These are phyloP conservation scores for Palloptera scutellata DNA, from an alignment of 2,888 invertebrate genomes.

Conservation along the genomic window DNA sequence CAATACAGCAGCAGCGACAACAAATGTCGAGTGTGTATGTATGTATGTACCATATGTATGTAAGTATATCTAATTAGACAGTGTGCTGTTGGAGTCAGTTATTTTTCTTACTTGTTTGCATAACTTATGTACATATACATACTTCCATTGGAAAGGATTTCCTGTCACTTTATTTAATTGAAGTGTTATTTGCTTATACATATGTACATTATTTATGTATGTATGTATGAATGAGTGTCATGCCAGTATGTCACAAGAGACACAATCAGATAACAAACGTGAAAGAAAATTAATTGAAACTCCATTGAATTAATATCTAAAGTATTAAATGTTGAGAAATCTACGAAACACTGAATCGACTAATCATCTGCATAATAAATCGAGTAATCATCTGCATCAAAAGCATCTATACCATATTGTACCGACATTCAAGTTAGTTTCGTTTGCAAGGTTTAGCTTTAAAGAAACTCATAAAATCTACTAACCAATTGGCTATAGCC, in stretches of 20 bases:
- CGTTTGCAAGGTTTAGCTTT: too few relatives aligned
- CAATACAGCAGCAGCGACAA: background rate
- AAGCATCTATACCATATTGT: too few relatives aligned
- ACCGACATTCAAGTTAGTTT: too few relatives aligned
- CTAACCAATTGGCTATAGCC: too few relatives aligned
- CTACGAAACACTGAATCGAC: conserved; percentile 12
- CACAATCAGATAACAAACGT: conserved; percentile 23
- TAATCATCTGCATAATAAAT: background rate
- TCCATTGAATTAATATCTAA: conserved; percentile 11
- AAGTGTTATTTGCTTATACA: conserved; percentile 22
- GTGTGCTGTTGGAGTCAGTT: background rate
- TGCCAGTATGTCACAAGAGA: conserved; percentile 16
- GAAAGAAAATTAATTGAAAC: background rate
- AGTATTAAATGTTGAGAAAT: conserved; percentile 12
- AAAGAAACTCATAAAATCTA: too few relatives aligned
- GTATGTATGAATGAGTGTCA: background rate
- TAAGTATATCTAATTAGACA: background rate
- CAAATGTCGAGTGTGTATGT: background rate
- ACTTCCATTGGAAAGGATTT: conserved; percentile 24
- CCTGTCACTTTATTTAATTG: conserved; percentile 31
- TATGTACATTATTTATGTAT: conserved; percentile 14
- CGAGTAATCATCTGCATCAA: too few relatives aligned
- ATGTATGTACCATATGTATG: background rate
- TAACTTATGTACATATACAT: too few relatives aligned
- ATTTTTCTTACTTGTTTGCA: background rate